Percentiles rank a stretch among this genome's conserved stretches.
These are phyloP conservation scores for Sandelia bainsii DNA, from an alignment of 2,797 vertebrate genomes.

Conservation along the genomic window DNA sequence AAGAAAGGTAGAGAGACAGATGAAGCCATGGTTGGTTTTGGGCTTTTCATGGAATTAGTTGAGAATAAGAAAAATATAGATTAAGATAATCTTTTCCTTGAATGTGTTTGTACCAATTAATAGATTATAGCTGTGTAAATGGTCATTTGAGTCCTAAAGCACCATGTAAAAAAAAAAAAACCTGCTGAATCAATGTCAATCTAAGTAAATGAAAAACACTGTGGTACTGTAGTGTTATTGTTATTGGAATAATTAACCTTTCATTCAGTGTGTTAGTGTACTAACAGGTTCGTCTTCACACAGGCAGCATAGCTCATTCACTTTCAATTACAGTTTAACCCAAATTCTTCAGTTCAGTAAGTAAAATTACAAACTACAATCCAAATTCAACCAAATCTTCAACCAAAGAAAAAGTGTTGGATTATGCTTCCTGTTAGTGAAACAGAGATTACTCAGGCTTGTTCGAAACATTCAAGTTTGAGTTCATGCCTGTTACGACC, in stretches of 20 bases:
- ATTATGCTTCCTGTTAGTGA: constrained; percentile 47
- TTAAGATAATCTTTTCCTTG: not conserved
- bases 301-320: constrained; percentile 47
- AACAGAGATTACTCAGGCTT: constrained; percentile 37
- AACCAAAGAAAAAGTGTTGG: not conserved
- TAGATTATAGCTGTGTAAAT: not conserved
- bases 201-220: constrained; percentile 15
- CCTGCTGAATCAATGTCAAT: constrained; percentile 2
- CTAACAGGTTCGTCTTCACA: constrained; percentile 31
- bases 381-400: not conserved
- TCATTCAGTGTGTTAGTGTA: constrained; percentile 53
- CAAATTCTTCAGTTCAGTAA: not conserved
- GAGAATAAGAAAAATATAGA: not conserved
- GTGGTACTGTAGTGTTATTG: not conserved
- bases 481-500: constrained; percentile 43
- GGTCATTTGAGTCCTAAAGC: not conserved
- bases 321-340: not conserved
- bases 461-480: constrained; percentile 18
- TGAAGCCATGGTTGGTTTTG: not conserved
- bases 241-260: constrained; percentile 15
- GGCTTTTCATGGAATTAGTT: not conserved
- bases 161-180: constrained; percentile 7
- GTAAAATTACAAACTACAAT: not conserved
- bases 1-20: not conserved
- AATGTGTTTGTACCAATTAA: not conserved